phyloP scores from a whole-genome alignment of 2,888 invertebrate genomes.

The Selenia dentaria region DNA sequence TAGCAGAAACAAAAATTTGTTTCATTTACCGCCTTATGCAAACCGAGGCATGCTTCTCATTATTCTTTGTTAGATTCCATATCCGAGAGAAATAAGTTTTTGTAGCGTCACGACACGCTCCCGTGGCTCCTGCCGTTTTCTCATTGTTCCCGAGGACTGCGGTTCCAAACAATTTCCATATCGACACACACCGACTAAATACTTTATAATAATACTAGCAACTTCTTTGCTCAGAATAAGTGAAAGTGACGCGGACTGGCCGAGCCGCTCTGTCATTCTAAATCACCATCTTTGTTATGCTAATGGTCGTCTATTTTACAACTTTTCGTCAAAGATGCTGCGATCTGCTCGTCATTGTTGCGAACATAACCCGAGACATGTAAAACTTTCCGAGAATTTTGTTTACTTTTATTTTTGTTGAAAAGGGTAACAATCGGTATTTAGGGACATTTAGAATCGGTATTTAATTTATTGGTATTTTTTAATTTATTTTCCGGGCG shows the following conservation, averaged over 20 bases:
- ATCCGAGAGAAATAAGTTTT: conserved; percentile 75
- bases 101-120: conserved; percentile 70
- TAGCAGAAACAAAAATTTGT: conserved; percentile 67
- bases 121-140: conserved; percentile 58
- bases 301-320: conserved; percentile 73
- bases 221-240: conserved; percentile 58
- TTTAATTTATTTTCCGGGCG: conserved; percentile 37
- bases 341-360: conserved; percentile 56
- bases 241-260: conserved; percentile 72
- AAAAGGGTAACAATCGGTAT: conserved; percentile 32
- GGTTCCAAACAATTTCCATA: conserved; percentile 70
- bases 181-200: conserved; percentile 53
- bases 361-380: conserved; percentile 53
- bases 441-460: conserved; percentile 35
- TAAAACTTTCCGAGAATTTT: conserved; percentile 66
- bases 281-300: conserved; percentile 78
- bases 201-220: conserved; percentile 53
- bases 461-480: conserved; percentile 39
- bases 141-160: conserved; percentile 68
- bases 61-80: conserved; percentile 73
- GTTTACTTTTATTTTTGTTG: conserved; percentile 50
- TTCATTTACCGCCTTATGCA: conserved; percentile 78
- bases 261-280: conserved; percentile 64
- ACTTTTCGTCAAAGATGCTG: conserved; percentile 71
- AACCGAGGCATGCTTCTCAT: conserved; percentile 68